A percentile compares a stretch with the other conserved stretches of the same genome.
Evolutionary conservation across 2,888 invertebrate species (phyloP).

Genomic region (Heliconius sara): DNA sequence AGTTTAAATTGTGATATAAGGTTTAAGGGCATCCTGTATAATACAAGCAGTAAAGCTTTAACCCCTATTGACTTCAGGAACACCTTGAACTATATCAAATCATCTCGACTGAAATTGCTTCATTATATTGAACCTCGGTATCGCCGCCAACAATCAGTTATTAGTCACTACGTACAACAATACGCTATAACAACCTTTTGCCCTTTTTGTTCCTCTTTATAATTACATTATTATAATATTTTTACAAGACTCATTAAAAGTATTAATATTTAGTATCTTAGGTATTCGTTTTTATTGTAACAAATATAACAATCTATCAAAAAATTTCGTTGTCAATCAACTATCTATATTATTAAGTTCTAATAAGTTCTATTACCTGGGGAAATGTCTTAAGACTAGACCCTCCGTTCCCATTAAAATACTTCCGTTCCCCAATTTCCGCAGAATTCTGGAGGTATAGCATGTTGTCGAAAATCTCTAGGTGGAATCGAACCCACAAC

Average conservation of each 20-base stretch:
- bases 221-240: neutral
- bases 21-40: too few species aligned
- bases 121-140: constrained; percentile 23
- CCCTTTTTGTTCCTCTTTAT: neutral
- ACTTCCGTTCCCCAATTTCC: neutral
- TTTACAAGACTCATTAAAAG: neutral
- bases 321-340: too few species aligned
- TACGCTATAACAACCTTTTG: neutral
- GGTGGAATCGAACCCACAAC: too few species aligned
- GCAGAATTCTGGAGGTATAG: too few species aligned
- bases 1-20: too few species aligned
- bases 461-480: too few species aligned
- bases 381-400: too few species aligned
- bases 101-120: constrained; percentile 38
- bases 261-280: neutral
- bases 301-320: too few species aligned
- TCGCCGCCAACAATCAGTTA: neutral
- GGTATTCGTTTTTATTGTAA: too few species aligned
- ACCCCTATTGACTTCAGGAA: constrained; percentile 8
- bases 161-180: neutral
- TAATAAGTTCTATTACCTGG: too few species aligned
- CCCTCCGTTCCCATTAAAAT: too few species aligned
- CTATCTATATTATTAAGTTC: too few species aligned
- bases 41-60: neutral
- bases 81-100: constrained; percentile 22